A percentile compares a stretch with the other conserved stretches of the same genome.
These are phyloP conservation scores for Eupithecia subfuscata DNA, from an alignment of 2,888 invertebrate species.

Conservation along the genomic window DNA sequence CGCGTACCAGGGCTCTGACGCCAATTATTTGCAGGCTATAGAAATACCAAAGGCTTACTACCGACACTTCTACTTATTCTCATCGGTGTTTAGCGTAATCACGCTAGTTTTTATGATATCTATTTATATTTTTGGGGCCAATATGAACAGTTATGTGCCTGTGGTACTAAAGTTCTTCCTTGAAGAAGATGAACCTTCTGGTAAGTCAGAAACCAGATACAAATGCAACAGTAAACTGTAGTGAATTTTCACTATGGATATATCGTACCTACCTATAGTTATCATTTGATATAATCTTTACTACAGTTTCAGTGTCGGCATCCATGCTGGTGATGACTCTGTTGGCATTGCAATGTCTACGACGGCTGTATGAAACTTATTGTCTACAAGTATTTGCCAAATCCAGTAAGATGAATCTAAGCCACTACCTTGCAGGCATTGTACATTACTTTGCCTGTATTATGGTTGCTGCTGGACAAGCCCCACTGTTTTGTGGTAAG, in stretches of 20 bases:
- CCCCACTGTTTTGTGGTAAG: conserved; percentile 87
- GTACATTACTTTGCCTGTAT: conserved; percentile 90
- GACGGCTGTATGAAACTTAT: conserved; percentile 92
- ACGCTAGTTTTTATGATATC: conserved; percentile 76
- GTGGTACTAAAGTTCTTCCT: conserved; percentile 76
- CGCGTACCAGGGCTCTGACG: conserved; percentile 81
- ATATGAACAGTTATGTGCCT: conserved; percentile 77
- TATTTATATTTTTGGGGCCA: conserved; percentile 77
- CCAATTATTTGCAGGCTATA: conserved; percentile 72
- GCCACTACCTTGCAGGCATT: conserved; percentile 90
- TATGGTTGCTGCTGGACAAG: conserved; percentile 87
- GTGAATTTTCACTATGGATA: not conserved
- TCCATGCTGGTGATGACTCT: conserved; percentile 85
- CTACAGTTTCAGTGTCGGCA: conserved; percentile 84
- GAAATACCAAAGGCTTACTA: conserved; percentile 93
- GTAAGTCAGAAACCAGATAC: conserved; percentile 65
- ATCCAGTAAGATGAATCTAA: conserved; percentile 89
- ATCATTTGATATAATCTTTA: not conserved
- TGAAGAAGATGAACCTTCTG: conserved; percentile 74
- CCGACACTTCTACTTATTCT: conserved; percentile 91
- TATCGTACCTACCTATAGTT: not conserved
- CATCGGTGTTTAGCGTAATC: conserved; percentile 82
- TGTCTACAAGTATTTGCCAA: conserved; percentile 91
- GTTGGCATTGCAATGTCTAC: conserved; percentile 87
- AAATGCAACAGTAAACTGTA: not conserved